Conservation (phyloP, 2,797 vertebrate genomes). For the Limnodromus scolopaceus region DNA sequence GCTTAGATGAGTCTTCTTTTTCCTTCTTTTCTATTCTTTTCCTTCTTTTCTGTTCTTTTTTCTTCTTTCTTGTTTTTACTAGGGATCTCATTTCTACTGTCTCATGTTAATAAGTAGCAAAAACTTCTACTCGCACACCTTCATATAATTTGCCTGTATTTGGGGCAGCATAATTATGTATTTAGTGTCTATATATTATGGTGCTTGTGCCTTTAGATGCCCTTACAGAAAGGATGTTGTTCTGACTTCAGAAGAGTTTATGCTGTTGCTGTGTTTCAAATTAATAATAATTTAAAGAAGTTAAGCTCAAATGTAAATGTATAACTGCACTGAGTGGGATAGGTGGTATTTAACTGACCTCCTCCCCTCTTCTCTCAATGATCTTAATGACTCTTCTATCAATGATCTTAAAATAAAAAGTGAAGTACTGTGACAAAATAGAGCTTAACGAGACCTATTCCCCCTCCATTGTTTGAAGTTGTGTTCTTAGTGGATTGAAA, state of each 20-base stretch:
- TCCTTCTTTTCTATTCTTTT: not conserved
- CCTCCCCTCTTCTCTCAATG: not conserved
- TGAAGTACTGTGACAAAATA: constrained; percentile 16
- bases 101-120: constrained; percentile 6
- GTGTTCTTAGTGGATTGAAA: not conserved
- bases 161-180: constrained; percentile 13
- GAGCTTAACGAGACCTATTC: not conserved
- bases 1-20: not conserved
- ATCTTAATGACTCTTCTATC: not conserved
- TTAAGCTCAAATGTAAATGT: constrained; percentile 33
- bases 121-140: not conserved
- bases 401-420: not conserved
- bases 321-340: not conserved
- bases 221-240: not conserved
- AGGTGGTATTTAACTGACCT: constrained; percentile 10
- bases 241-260: constrained; percentile 1
- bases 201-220: not conserved
- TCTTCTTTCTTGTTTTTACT: not conserved
- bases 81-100: not conserved
- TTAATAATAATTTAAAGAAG: constrained; percentile 2
- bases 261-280: constrained; percentile 34
- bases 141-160: not conserved
- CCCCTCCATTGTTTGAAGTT: not conserved
- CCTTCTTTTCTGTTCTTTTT: not conserved
- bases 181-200: constrained; percentile 43